Base-by-base conservation (phyloP, 2,797 vertebrate species). In the Thalassophryne amazonica region DNA sequence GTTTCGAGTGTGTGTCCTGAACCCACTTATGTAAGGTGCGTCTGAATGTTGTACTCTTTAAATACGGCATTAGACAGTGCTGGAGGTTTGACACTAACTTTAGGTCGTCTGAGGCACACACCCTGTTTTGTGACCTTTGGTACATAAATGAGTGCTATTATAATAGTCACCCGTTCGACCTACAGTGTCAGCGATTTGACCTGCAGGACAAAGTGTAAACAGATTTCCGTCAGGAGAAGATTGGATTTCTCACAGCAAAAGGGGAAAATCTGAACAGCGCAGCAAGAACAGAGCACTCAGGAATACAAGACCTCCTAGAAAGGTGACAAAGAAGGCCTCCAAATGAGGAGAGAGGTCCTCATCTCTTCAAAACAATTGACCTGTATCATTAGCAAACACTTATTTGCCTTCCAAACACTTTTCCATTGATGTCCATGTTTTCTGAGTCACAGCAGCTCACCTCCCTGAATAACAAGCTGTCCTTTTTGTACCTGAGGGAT, bases 301-400 rank as follows among this genome's bases (percentile, higher is more conserved):
- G 76, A 77, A 76, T 67, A 61, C 41, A 72, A 81, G 73, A 57
- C 68, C 69, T 59, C 24, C 0, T 47, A 22, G 28, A 4, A 56
- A 38, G 58, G 66, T 61, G 68, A 71, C 40, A 38, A 40, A 52
- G 19, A 48, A 67, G 25, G 52, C 62, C 56, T 58, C 15, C 52
- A 60, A 65, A 79, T 57, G 64, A 78, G 59, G n/a, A 21, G 68
- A 60, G 67, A 78, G 65, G 73, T 80, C 76, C 42, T 27, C 39
- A 24, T 31, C 52, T 70, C 72, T 70, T 82, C 60, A 64, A 42
- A 75, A 80, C 72, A 60, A 69, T 75, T 75, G 70, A 80, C 70
- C 71, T 73, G 67, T 76, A 79, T 80, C 69, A 73, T 80, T 82
- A 81, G 65, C 69, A 76, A 65, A 79, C 67, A 56, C 45, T 41